Evolutionary conservation across 2,797 vertebrate species (phyloP).

Genomic region (Hemibagrus guttatus): DNA sequence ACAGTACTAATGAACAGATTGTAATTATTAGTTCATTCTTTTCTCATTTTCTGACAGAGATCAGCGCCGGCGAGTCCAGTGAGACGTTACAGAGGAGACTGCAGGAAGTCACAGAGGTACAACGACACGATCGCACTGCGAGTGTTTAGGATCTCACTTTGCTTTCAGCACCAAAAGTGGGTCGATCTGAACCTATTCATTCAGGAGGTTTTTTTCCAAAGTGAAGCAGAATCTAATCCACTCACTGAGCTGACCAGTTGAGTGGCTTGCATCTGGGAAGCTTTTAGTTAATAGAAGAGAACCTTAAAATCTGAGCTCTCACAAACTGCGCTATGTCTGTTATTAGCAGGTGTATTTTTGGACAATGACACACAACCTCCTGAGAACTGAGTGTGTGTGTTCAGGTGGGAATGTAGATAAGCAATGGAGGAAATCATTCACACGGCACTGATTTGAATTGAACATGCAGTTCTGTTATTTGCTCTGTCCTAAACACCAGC

Average conservation of each 20-base stretch:
- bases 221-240: neutral
- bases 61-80: constrained; percentile 73
- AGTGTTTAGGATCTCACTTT: neutral
- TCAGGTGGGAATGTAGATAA: neutral
- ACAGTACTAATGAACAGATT: neutral
- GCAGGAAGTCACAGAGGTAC: constrained; percentile 81
- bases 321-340: neutral
- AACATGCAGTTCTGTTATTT: neutral
- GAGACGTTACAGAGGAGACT: constrained; percentile 81
- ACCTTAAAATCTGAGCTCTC: neutral
- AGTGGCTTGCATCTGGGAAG: neutral
- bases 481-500: neutral
- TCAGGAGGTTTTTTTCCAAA: neutral
- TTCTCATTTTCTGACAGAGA: constrained; percentile 63
- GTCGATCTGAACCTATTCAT: neutral
- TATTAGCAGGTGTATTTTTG: neutral
- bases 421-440: neutral
- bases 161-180: too few relatives aligned
- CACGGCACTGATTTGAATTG: neutral
- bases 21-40: neutral
- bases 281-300: neutral
- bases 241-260: neutral
- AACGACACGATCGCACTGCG: neutral
- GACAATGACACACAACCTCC: neutral
- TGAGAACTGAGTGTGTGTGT: neutral